phyloP scores from a whole-genome alignment of 2,888 invertebrate genomes.

The Amblyteles armatorius region DNA sequence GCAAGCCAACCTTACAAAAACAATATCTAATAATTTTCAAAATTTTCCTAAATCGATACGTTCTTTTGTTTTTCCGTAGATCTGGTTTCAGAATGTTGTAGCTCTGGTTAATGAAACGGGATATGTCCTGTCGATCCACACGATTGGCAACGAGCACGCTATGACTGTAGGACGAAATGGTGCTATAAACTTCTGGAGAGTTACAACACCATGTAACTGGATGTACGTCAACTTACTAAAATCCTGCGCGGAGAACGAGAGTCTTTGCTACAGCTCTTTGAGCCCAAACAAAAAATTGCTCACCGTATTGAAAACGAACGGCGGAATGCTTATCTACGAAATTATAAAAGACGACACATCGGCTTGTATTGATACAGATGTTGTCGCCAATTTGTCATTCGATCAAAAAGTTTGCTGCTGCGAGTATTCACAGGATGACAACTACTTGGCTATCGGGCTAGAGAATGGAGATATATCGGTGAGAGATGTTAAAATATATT shows the following conservation, averaged over 20 bases:
- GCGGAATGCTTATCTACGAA: slow-evolving; percentile 72
- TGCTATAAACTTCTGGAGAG: slow-evolving; percentile 75
- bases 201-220: slow-evolving; percentile 66
- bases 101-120: slow-evolving; percentile 73
- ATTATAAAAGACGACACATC: slow-evolving; percentile 66
- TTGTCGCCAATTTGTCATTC: slow-evolving; percentile 55
- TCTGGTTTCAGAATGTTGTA: slow-evolving; percentile 59
- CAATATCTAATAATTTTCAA: not conserved
- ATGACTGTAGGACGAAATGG: slow-evolving; percentile 75
- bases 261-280: slow-evolving; percentile 74
- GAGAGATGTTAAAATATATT: slow-evolving; percentile 75
- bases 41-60: not conserved
- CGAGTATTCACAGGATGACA: slow-evolving; percentile 86
- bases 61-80: slow-evolving; percentile 9
- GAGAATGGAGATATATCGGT: slow-evolving; percentile 88
- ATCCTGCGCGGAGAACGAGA: slow-evolving; percentile 51
- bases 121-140: slow-evolving; percentile 74
- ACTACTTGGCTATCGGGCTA: slow-evolving; percentile 88
- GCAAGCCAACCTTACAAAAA: slow-evolving; percentile 60
- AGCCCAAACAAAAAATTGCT: slow-evolving; percentile 74
- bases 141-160: slow-evolving; percentile 71
- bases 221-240: slow-evolving; percentile 14
- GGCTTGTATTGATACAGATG: slow-evolving; percentile 56
- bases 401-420: slow-evolving; percentile 74
- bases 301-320: slow-evolving; percentile 73